phyloP scores from a whole-genome alignment of 2,888 invertebrate species.

The Noctua pronuba region DNA sequence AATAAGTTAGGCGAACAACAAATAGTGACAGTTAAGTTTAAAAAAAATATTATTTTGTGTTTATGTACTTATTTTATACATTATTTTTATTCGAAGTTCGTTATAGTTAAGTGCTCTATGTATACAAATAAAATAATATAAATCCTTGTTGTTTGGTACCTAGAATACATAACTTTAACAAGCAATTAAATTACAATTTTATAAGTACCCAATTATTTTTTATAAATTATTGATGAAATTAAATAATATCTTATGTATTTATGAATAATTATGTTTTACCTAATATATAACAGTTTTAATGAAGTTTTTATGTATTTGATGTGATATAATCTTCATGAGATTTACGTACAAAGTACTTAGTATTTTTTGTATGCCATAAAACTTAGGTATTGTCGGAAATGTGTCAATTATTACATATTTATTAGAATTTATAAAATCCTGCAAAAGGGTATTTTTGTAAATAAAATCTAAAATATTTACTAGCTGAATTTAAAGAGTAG shows the following conservation, averaged over 20 bases:
- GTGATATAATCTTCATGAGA: constrained; percentile 73
- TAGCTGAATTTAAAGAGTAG: constrained; percentile 11
- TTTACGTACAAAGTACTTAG: constrained; percentile 85
- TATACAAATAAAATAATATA: not conserved
- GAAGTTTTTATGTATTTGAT: constrained; percentile 65
- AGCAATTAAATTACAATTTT: constrained; percentile 20
- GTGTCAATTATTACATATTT: constrained; percentile 59
- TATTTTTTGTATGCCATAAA: constrained; percentile 78
- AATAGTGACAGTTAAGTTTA: constrained; percentile 38
- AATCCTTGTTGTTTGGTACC: not conserved
- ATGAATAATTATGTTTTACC: constrained; percentile 28
- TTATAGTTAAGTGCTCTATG: constrained; percentile 41
- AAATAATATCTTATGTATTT: constrained; percentile 37
- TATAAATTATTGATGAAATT: constrained; percentile 31
- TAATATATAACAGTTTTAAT: constrained; percentile 41
- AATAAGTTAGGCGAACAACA: constrained; percentile 47
- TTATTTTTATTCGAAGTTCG: constrained; percentile 24
- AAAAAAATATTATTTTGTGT: constrained; percentile 21
- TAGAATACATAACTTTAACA: constrained; percentile 34
- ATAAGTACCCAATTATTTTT: constrained; percentile 14
- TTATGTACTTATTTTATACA: constrained; percentile 58
- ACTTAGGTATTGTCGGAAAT: constrained; percentile 61
- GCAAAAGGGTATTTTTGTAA: constrained; percentile 41
- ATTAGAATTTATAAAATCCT: constrained; percentile 23
- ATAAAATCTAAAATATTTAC: constrained; percentile 35